A percentile compares a stretch with the other conserved stretches of the same genome.
Conservation (phyloP, 2,113 vertebrate genomes). For the Melanocharis versteri region DNA sequence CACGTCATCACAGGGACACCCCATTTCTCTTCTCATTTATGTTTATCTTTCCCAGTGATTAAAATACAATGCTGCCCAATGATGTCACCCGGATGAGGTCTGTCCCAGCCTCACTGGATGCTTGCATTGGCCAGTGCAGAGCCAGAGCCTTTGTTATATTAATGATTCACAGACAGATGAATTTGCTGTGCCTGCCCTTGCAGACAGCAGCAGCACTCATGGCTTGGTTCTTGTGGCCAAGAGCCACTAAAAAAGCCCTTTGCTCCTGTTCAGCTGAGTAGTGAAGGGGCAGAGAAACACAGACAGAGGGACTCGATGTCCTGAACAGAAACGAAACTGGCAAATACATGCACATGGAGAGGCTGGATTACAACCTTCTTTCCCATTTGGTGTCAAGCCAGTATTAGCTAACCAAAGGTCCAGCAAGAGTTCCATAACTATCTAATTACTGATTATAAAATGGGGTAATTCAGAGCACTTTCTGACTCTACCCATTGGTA, state of each 20-base stretch:
- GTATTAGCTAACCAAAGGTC: background rate
- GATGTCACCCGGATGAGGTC: background rate
- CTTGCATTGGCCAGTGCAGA: fast-evolving
- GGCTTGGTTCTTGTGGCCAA: background rate
- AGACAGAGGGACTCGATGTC: background rate
- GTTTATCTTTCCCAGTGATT: background rate
- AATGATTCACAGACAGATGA: background rate
- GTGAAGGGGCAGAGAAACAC: background rate
- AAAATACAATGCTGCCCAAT: background rate
- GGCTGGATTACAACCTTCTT: background rate
- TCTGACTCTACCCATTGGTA: background rate
- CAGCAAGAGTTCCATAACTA: background rate
- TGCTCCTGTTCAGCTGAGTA: background rate
- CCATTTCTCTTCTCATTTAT: background rate
- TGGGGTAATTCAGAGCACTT: background rate
- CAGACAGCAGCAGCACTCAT: fast-evolving
- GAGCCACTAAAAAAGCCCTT: background rate
- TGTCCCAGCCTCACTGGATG: background rate
- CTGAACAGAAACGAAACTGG: background rate
- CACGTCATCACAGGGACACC: fast-evolving
- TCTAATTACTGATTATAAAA: background rate
- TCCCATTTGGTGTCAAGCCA: background rate
- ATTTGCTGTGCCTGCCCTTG: background rate
- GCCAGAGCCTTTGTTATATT: background rate
- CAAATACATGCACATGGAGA: background rate